These are phyloP conservation scores for Heliconius nattereri DNA, from an alignment of 1,140 invertebrate genomes.

Conservation along the genomic window DNA sequence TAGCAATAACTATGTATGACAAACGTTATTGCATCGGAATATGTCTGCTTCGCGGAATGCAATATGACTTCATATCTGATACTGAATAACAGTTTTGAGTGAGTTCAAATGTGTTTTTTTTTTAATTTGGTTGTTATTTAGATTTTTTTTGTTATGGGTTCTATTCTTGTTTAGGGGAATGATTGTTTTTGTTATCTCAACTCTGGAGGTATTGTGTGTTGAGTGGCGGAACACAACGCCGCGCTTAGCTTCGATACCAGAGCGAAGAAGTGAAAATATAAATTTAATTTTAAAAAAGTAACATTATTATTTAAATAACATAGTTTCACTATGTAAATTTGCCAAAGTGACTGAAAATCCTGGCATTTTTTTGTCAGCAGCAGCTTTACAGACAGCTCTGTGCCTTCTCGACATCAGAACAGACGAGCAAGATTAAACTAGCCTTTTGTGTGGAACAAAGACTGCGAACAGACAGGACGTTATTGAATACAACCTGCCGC, in stretches of 20 bases:
- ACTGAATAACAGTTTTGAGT: conserved; percentile 25
- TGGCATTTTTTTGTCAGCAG: conserved; percentile 1
- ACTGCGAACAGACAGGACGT: conserved; percentile 18
- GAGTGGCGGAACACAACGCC: no score
- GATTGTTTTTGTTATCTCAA: background rate
- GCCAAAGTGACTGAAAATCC: background rate
- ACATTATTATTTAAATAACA: no score
- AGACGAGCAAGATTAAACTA: conserved; percentile 28
- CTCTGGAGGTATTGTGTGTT: no score
- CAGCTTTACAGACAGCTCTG: background rate
- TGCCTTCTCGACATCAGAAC: conserved; percentile 20
- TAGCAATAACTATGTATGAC: conserved; percentile 47
- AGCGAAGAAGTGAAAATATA: no score
- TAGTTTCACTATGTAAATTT: no score
- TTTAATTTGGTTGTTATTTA: no score
- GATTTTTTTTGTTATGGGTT: background rate
- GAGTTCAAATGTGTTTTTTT: background rate
- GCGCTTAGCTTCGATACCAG: no score
- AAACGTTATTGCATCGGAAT: conserved; percentile 50
- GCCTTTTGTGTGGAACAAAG: conserved; percentile 36
- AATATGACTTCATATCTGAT: conserved; percentile 51
- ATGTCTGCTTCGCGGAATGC: conserved; percentile 45
- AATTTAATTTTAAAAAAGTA: background rate
- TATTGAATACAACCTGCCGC: conserved; percentile 23
- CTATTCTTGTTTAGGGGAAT: background rate